Base-by-base conservation (phyloP, 2,797 vertebrate genomes). In the Falco rusticolus region DNA sequence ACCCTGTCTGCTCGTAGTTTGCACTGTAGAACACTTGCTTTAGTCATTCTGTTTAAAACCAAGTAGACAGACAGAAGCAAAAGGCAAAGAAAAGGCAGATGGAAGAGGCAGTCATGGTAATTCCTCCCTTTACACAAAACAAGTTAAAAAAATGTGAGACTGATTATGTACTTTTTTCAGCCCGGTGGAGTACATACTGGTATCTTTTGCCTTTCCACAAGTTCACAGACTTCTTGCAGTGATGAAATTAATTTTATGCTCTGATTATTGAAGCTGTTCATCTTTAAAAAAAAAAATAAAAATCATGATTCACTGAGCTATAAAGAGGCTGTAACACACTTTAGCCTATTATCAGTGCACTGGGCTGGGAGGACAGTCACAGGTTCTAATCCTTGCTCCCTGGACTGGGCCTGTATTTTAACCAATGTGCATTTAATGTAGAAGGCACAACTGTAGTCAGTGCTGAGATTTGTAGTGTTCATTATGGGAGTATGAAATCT, bases 211-310 rank as follows among this genome's bases (percentile, higher is more conserved):
- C 37, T 82, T 92, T 91, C 72, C 7, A 50, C 69, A 75, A 84
- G 53, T 90, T 88, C 69, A 85, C 16, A 78, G 54, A 68, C 47
- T 48, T 59, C 51, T 82, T 90, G 33, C 9, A 24, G 47, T 31
- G 31, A 72, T 63, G 54, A 92, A 94, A 94, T 82, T 19, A 90
- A 84, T 92, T 84, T 90, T 91, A 89, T 87, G 50, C 59, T 95
- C 83, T 84, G 74, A 90, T 92, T 90, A 87, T 65, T 43, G 21
- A 92, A 93, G 43, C 43, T 79, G 47, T 88, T 92, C 10, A 59
- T 77, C 50, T 88, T 90, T 41, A 17, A 34, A 14, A 57, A 53
- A 71, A 68, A 54, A 31, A 33, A 24, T 12, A 26, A 48, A n/a
- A 53, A 81, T 24, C 15, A 7, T 53, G 39, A 64, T 81, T 72